These are phyloP conservation scores for Synergus umbraculus DNA, from an alignment of 2,888 invertebrate species.

Conservation along the genomic window DNA sequence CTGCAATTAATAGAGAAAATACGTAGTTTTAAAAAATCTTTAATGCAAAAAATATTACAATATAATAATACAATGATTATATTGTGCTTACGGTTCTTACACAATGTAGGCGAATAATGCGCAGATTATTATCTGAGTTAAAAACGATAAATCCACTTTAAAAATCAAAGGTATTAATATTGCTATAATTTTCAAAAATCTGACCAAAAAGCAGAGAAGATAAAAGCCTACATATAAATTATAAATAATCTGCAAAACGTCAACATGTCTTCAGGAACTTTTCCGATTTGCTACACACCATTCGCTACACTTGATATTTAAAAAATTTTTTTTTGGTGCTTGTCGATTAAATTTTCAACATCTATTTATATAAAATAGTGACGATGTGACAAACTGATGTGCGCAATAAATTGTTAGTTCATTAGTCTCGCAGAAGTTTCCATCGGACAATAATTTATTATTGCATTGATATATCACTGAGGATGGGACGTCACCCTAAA, in stretches of 20 bases:
- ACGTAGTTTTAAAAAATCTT: constrained; percentile 35
- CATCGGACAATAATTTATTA: constrained; percentile 38
- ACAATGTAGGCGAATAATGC: constrained; percentile 39
- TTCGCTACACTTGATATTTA: background rate
- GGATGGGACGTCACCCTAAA: constrained; percentile 27
- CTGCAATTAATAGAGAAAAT: too few species aligned
- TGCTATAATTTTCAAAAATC: constrained; percentile 14
- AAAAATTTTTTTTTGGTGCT: background rate
- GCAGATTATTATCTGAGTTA: constrained; percentile 36
- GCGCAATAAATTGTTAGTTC: background rate
- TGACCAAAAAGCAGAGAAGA: constrained; percentile 26
- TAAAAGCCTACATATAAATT: constrained; percentile 16
- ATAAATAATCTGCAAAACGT: constrained; percentile 38
- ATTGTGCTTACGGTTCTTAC: constrained; percentile 39
- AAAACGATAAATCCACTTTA: constrained; percentile 18
- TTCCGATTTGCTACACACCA: constrained; percentile 4
- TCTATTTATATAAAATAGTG: background rate
- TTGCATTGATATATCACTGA: constrained; percentile 38
- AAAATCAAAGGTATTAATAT: background rate
- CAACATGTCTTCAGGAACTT: constrained; percentile 34
- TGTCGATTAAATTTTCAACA: background rate
- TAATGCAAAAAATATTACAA: constrained; percentile 42
- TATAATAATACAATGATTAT: constrained; percentile 41
- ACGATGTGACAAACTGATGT: background rate
- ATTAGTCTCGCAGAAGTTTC: constrained; percentile 26